Percentiles rank a stretch among this genome's conserved stretches.
Evolutionary conservation across 2,797 vertebrate species (phyloP).

Genomic region (Labroides dimidiatus): DNA sequence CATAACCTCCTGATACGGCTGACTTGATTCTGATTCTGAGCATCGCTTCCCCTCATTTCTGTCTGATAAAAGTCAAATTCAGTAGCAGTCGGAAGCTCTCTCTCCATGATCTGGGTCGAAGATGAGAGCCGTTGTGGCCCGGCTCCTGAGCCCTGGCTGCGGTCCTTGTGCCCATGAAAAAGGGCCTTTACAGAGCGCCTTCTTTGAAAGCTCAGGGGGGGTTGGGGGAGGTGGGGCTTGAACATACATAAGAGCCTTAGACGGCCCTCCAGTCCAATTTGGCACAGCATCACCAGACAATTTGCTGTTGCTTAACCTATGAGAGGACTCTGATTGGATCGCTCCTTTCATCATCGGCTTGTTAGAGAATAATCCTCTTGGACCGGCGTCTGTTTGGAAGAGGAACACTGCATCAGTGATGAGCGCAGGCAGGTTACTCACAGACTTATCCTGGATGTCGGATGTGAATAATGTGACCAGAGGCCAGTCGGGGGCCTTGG

Average conservation of each 20-base stretch:
- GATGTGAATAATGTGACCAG: constrained; percentile 64
- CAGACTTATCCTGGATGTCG: constrained; percentile 65
- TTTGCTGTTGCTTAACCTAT: constrained; percentile 60
- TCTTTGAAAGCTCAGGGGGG: constrained; percentile 60
- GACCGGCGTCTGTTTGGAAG: constrained; percentile 33
- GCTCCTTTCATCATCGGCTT: constrained; percentile 35
- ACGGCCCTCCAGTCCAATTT: constrained; percentile 70
- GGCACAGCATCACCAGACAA: constrained; percentile 70
- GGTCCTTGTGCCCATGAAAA: constrained; percentile 76
- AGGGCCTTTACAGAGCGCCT: constrained; percentile 71
- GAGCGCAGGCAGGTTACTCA: constrained; percentile 54
- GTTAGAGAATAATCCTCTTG: constrained; percentile 39
- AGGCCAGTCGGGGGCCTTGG: constrained; percentile 60
- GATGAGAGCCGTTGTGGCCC: constrained; percentile 70
- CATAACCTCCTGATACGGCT: no score
- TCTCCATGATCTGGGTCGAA: constrained; percentile 72
- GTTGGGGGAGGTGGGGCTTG: constrained; percentile 71
- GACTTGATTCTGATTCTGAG: no score
- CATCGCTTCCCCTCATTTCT: background rate
- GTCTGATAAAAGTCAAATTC: constrained; percentile 37
- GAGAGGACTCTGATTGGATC: constrained; percentile 62
- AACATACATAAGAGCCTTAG: constrained; percentile 77
- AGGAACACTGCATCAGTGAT: constrained; percentile 44
- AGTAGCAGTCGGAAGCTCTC: constrained; percentile 63
- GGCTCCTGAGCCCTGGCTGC: constrained; percentile 74